Evolutionary conservation across 1,140 invertebrate species (phyloP).

Genomic region (Bombus sylvicola): DNA sequence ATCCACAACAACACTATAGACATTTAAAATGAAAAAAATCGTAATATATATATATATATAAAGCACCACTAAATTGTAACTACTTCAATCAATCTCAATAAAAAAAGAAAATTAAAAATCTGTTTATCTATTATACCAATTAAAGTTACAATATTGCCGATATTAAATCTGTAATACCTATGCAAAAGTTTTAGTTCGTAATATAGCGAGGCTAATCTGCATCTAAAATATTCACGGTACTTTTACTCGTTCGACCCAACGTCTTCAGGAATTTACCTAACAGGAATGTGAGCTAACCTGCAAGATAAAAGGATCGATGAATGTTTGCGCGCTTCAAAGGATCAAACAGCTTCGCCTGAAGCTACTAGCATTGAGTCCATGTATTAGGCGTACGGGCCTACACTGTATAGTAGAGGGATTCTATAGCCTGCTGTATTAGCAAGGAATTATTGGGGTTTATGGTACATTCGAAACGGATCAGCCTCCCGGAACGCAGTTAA

Average conservation of each 20-base stretch:
- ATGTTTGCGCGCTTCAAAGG: constrained; percentile 16
- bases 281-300: not conserved
- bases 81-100: too few species aligned
- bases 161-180: not conserved
- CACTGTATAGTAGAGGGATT: constrained; percentile 51
- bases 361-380: not conserved
- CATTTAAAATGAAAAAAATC: too few species aligned
- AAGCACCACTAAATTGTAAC: too few species aligned
- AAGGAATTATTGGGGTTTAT: constrained; percentile 50
- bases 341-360: constrained; percentile 9
- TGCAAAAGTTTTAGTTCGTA: not conserved
- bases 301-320: constrained; percentile 34
- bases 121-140: too few species aligned
- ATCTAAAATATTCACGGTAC: not conserved
- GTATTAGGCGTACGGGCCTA: constrained; percentile 29
- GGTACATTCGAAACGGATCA: constrained; percentile 44
- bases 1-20: too few species aligned
- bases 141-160: not conserved
- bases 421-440: constrained; percentile 41
- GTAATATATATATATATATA: too few species aligned
- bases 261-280: constrained; percentile 5
- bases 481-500: constrained; percentile 23
- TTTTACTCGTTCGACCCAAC: not conserved
- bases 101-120: too few species aligned
- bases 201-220: not conserved